Evolutionary conservation across 2,113 vertebrate species (phyloP).

Genomic region (Spea bombifrons): DNA sequence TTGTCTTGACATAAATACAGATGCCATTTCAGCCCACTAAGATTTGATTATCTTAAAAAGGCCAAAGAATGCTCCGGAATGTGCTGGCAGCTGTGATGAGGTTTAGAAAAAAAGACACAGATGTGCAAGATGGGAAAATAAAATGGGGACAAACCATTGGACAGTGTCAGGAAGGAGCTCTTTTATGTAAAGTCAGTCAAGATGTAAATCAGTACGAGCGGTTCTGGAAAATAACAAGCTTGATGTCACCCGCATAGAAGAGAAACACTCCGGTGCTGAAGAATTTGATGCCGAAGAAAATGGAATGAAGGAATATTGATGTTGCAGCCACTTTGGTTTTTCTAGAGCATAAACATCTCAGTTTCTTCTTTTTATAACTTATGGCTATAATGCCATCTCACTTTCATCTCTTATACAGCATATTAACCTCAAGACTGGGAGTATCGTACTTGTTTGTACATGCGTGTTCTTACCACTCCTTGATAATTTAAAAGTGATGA

Average conservation of each 20-base stretch:
- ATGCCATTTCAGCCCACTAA: background rate
- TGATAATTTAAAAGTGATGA: slow-evolving; percentile 29
- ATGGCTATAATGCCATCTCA: slow-evolving; percentile 24
- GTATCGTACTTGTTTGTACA: slow-evolving; percentile 37
- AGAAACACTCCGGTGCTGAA: slow-evolving; percentile 34
- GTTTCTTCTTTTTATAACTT: slow-evolving; percentile 31
- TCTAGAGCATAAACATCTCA: slow-evolving; percentile 42
- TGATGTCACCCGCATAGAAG: slow-evolving; percentile 40
- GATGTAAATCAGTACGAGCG: slow-evolving; percentile 36
- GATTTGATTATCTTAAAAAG: background rate
- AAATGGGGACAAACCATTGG: slow-evolving; percentile 27
- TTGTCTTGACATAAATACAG: background rate
- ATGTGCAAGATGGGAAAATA: slow-evolving; percentile 13
- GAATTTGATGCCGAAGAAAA: slow-evolving; percentile 34
- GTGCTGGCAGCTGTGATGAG: background rate
- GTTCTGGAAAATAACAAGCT: slow-evolving; percentile 45
- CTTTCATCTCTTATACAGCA: slow-evolving; percentile 40
- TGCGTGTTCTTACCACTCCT: slow-evolving; percentile 36
- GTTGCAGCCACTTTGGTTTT: slow-evolving; percentile 37
- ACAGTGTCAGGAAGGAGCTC: slow-evolving; percentile 27
- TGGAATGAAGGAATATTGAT: slow-evolving; percentile 42
- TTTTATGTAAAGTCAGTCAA: slow-evolving; percentile 33
- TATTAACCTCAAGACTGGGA: slow-evolving; percentile 41
- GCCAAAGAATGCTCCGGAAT: background rate
- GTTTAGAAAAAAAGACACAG: slow-evolving; percentile 13